Evolutionary conservation across 1,140 invertebrate genomes (phyloP).

Genomic region (Gonatopus flavifemur): DNA sequence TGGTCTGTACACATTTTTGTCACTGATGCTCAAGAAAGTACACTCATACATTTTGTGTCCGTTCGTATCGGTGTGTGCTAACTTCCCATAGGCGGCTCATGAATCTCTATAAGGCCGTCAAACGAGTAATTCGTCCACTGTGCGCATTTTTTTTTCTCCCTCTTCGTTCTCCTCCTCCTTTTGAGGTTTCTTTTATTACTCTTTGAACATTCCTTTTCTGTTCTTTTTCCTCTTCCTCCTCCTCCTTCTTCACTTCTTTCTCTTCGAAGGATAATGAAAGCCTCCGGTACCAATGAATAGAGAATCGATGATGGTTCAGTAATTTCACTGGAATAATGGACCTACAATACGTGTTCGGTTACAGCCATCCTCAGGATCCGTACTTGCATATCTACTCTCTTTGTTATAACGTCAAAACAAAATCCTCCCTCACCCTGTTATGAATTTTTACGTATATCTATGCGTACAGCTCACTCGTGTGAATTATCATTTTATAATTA

Average conservation of each 20-base stretch:
- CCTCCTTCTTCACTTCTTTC: not conserved
- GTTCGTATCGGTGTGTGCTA: conserved; percentile 24
- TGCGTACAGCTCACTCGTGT: no score
- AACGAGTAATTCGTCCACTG: conserved; percentile 42
- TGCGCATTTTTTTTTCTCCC: conserved; percentile 14
- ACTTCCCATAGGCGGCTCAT: conserved; percentile 33
- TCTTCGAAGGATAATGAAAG: conserved; percentile 19
- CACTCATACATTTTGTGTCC: no score
- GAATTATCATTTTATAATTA: no score
- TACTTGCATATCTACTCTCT: no score
- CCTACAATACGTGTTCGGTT: no score
- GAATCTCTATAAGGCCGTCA: conserved; percentile 47
- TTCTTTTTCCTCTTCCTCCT: not conserved
- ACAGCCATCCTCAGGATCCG: no score
- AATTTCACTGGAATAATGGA: no score
- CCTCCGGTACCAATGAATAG: conserved; percentile 22
- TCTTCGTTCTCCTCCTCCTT: conserved; percentile 9
- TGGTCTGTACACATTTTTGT: conserved; percentile 25
- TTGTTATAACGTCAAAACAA: no score
- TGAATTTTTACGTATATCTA: no score
- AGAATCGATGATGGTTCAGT: no score
- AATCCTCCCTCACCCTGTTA: no score
- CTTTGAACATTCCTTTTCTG: conserved; percentile 2
- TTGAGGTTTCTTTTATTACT: not conserved
- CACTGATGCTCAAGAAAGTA: conserved; percentile 11